Percentiles rank a stretch among this genome's conserved stretches.
These are phyloP conservation scores for Drosophila funebris DNA, from an alignment of 1,140 invertebrate genomes.

Conservation along the genomic window DNA sequence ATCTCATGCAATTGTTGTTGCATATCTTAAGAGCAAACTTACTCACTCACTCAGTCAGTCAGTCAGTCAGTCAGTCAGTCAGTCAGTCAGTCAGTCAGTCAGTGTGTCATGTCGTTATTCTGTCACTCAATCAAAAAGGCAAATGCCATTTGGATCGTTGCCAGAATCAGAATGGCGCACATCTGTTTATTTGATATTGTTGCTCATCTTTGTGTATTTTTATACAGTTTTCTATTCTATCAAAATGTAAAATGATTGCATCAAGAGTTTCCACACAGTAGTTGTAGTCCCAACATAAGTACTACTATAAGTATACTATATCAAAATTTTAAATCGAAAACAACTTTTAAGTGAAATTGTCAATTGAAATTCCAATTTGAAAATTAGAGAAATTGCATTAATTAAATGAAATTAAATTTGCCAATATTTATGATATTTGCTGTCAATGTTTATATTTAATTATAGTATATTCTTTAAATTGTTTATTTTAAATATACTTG, in stretches of 20 bases:
- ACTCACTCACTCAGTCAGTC: slow-evolving; percentile 15
- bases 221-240: slow-evolving; percentile 25
- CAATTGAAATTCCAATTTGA: slow-evolving; percentile 11
- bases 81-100: slow-evolving; percentile 33
- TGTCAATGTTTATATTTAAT: background rate
- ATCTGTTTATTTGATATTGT: slow-evolving; percentile 72
- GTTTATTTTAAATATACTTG: no score
- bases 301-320: slow-evolving; percentile 14
- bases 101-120: slow-evolving; percentile 34
- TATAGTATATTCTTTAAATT: slow-evolving; percentile 5
- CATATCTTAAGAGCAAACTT: slow-evolving; percentile 5
- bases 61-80: slow-evolving; percentile 18
- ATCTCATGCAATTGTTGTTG: background rate
- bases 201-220: slow-evolving; percentile 41
- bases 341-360: background rate
- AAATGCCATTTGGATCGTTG: slow-evolving; percentile 62
- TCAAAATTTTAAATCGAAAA: background rate
- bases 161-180: slow-evolving; percentile 62
- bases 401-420: slow-evolving; percentile 4
- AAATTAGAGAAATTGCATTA: slow-evolving; percentile 10
- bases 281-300: background rate
- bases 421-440: background rate
- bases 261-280: slow-evolving; percentile 2
- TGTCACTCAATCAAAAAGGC: slow-evolving; percentile 49
- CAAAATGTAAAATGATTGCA: slow-evolving; percentile 49